phyloP scores from a whole-genome alignment of 92 coral and sea anemone species.

The Meandrina meandrites region DNA sequence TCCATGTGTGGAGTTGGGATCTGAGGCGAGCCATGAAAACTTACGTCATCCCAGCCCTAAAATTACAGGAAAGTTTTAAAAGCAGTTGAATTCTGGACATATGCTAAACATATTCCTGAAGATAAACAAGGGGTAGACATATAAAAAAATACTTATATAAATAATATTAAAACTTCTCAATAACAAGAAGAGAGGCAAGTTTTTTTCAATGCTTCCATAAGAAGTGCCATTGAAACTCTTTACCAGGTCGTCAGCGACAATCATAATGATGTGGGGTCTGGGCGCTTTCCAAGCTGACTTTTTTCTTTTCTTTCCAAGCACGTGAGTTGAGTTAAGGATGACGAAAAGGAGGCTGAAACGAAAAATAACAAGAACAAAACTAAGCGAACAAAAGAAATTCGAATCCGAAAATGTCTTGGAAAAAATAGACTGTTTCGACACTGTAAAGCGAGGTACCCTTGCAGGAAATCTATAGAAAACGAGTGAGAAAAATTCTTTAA shows the following conservation, averaged over 20 bases:
- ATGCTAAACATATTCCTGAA: too few relatives aligned
- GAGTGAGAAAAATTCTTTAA: too few relatives aligned
- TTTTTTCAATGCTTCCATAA: too few relatives aligned
- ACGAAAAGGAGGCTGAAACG: conserved; percentile 15
- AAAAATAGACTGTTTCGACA: background rate
- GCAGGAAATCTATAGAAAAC: too few relatives aligned
- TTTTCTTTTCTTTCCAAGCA: conserved; percentile 28
- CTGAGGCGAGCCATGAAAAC: conserved; percentile 98
- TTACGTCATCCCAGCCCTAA: conserved; percentile 99
- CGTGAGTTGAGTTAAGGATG: conserved; percentile 20
- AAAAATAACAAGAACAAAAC: background rate
- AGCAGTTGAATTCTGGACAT: background rate
- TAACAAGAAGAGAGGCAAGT: too few relatives aligned
- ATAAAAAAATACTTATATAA: background rate
- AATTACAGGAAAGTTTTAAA: background rate
- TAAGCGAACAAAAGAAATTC: background rate
- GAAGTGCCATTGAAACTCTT: background rate
- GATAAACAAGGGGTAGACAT: background rate
- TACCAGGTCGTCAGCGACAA: conserved; percentile 96
- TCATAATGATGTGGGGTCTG: conserved; percentile 92
- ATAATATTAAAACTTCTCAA: too few relatives aligned
- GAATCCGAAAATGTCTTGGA: background rate
- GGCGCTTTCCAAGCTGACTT: conserved; percentile 21
- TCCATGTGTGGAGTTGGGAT: conserved; percentile 97
- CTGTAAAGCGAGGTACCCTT: too few relatives aligned